Conservation (phyloP, 2,888 invertebrate species). For the Andrena praecox region DNA sequence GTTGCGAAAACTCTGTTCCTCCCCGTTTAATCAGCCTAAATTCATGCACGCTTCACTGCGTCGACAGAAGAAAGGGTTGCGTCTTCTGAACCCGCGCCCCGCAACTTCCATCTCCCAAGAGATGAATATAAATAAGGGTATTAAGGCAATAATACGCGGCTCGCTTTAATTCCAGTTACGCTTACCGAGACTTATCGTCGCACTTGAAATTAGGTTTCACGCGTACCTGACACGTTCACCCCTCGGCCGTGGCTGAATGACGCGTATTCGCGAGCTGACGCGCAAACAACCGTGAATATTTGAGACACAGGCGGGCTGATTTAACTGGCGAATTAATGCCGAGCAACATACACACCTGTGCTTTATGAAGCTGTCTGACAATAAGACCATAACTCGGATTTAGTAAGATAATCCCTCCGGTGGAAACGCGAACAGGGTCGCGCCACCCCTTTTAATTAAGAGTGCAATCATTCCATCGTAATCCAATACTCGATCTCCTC, state of each 20-base stretch:
- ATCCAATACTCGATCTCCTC: constrained; percentile 67
- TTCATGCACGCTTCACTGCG: constrained; percentile 54
- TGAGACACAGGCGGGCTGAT: constrained; percentile 15
- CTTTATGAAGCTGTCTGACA: constrained; percentile 63
- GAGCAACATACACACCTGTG: constrained; percentile 24
- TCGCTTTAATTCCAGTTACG: constrained; percentile 46
- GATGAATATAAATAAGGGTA: constrained; percentile 72
- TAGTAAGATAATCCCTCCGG: constrained; percentile 65
- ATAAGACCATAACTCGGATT: constrained; percentile 66
- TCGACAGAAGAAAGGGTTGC: constrained; percentile 44
- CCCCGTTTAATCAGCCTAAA: constrained; percentile 17
- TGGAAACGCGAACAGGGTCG: constrained; percentile 53
- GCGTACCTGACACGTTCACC: not conserved
- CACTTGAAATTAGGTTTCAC: constrained; percentile 50
- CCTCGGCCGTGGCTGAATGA: not conserved
- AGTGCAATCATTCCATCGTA: constrained; percentile 73
- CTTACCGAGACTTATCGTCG: constrained; percentile 33
- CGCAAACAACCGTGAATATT: constrained; percentile 37
- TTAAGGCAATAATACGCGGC: constrained; percentile 63
- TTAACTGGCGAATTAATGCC: constrained; percentile 34
- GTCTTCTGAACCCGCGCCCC: constrained; percentile 31
- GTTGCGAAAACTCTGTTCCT: not conserved
- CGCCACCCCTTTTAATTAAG: constrained; percentile 69
- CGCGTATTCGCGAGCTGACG: constrained; percentile 14
- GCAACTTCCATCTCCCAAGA: constrained; percentile 48